phyloP scores from a whole-genome alignment of 2,888 invertebrate genomes.

The Sphaerophoria taeniata region DNA sequence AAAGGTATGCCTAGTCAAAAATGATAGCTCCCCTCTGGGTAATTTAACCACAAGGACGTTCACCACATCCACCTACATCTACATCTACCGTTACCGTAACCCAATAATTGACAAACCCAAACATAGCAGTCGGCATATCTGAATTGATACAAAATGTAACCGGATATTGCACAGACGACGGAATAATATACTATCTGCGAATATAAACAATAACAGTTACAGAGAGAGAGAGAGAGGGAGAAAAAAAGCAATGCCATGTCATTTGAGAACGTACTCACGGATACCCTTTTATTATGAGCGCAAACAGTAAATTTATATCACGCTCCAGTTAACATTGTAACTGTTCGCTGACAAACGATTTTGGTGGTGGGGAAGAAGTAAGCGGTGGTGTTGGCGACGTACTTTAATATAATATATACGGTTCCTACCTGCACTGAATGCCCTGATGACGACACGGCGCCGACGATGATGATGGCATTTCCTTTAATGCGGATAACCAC shows the following conservation, averaged over 20 bases:
- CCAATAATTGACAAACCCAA: slow-evolving; percentile 48
- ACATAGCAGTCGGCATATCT: slow-evolving; percentile 13
- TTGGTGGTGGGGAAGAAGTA: too few relatives aligned
- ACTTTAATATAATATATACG: background rate
- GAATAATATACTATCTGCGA: slow-evolving; percentile 51
- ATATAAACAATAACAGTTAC: slow-evolving; percentile 40
- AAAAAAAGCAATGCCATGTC: slow-evolving; percentile 38
- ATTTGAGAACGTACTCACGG: slow-evolving; percentile 57
- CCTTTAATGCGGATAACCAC: slow-evolving; percentile 66
- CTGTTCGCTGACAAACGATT: slow-evolving; percentile 59
- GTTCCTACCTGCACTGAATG: slow-evolving; percentile 26
- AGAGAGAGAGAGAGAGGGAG: slow-evolving; percentile 4
- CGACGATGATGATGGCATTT: slow-evolving; percentile 45
- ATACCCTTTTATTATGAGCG: slow-evolving; percentile 54
- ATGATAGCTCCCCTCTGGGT: background rate
- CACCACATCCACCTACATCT: slow-evolving; percentile 47
- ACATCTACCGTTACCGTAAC: background rate
- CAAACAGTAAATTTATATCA: slow-evolving; percentile 69
- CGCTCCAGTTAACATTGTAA: slow-evolving; percentile 68
- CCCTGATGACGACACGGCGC: slow-evolving; percentile 13
- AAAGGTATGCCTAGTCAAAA: slow-evolving; percentile 1
- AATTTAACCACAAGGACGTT: slow-evolving; percentile 54
- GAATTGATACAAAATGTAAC: slow-evolving; percentile 38
- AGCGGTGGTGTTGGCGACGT: background rate
- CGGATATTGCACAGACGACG: slow-evolving; percentile 61